Conservation (phyloP, 2,113 vertebrate species). For the Chrysemys picta region DNA sequence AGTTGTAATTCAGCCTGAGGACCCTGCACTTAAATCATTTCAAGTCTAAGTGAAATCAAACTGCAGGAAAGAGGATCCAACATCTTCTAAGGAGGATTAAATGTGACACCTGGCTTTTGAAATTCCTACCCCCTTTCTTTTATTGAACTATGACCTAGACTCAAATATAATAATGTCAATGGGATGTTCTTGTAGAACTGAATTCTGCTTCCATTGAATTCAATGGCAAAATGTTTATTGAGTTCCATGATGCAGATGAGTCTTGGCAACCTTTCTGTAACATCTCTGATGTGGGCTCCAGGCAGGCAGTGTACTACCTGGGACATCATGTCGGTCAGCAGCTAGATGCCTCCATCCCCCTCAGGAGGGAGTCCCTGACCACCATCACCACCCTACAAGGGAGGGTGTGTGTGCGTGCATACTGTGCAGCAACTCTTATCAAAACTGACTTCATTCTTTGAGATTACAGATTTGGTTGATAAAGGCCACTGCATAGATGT, state of each 20-base stretch:
- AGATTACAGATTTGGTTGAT: too few species aligned
- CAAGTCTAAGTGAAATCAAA: conserved; percentile 33
- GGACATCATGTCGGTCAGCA: too few species aligned
- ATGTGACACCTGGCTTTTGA: not conserved
- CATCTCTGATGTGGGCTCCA: too few species aligned
- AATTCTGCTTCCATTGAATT: not conserved
- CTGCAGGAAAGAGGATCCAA: not conserved
- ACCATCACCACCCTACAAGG: too few species aligned
- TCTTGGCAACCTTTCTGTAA: too few species aligned
- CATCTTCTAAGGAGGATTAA: not conserved
- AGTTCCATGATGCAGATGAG: not conserved
- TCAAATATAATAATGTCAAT: conserved; percentile 15
- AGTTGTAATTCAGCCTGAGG: conserved; percentile 43
- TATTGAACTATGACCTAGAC: not conserved
- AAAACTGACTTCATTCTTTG: too few species aligned
- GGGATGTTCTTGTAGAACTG: not conserved
- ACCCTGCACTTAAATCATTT: not conserved
- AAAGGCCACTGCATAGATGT: too few species aligned
- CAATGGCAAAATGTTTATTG: not conserved
- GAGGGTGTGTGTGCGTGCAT: too few species aligned
- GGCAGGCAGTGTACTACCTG: too few species aligned
- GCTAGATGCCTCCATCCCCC: too few species aligned
- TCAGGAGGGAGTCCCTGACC: too few species aligned
- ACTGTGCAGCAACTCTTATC: too few species aligned
- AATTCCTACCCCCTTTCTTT: conserved; percentile 6